phyloP scores from a whole-genome alignment of 1,140 invertebrate species.

The Paralvinella palmiformis region DNA sequence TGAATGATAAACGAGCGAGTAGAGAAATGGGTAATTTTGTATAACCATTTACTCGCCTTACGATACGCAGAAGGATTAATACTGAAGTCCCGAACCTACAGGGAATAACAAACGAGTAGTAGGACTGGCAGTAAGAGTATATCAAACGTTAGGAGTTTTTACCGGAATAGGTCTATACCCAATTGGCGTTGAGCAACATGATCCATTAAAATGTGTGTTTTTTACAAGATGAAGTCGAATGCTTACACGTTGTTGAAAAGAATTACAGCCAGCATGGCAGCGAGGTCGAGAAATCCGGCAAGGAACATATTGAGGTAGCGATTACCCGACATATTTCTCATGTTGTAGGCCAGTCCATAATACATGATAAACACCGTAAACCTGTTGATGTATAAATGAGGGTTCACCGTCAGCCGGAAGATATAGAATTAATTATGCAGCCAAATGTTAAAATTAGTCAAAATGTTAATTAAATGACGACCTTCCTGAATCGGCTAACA shows the following conservation, averaged over 20 bases:
- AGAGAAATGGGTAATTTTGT: too few species aligned
- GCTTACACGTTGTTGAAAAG: conserved; percentile 36
- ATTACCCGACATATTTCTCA: neutral
- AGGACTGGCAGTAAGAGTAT: too few species aligned
- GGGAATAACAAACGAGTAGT: too few species aligned
- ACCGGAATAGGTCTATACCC: too few species aligned
- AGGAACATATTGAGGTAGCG: conserved; percentile 1
- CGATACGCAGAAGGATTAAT: too few species aligned
- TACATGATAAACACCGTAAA: neutral
- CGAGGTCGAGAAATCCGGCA: neutral
- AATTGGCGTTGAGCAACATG: too few species aligned
- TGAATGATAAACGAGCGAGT: too few species aligned
- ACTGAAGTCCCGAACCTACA: too few species aligned
- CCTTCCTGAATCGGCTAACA: conserved; percentile 1
- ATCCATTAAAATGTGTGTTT: too few species aligned
- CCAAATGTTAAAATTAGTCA: neutral
- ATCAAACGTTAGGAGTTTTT: too few species aligned
- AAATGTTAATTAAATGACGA: neutral
- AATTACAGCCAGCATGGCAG: conserved; percentile 35
- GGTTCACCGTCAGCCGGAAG: too few species aligned
- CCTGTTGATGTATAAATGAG: neutral
- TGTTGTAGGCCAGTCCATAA: neutral
- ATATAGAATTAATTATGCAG: neutral
- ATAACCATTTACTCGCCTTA: too few species aligned
- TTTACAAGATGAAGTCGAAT: neutral